Base-by-base conservation (phyloP, 1,140 invertebrate genomes). In the Rhyzopertha dominica region DNA sequence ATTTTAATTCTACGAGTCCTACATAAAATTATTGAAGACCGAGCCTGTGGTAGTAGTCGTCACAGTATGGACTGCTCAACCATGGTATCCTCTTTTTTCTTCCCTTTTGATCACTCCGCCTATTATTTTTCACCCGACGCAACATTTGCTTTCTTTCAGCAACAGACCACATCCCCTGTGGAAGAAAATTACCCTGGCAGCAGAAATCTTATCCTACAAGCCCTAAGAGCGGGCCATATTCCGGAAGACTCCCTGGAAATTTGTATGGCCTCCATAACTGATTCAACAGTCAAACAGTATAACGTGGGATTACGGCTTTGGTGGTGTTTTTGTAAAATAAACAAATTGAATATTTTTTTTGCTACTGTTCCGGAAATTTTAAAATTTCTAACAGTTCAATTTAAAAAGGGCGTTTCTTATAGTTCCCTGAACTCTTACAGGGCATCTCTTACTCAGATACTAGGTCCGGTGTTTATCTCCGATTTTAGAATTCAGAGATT, bases 401-500 rank as follows among this genome's bases (percentile, higher is more conserved):
- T 51, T 38, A 36, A 47, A 5, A 48, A 48, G n/a, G 44, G 39
- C 5, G 32, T 24, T 7, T 43, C 42, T 5, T 16, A 43, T 23
- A n/a, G 18, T 2, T 24, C 38, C 9, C 12, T 48, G 29, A 48
- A 43, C 19, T 48, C 41, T 17, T 43, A 25, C 22, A 32, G 30
- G 14, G 13, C 46, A 20, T 30, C 28, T 4, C 9, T 43, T 7
- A 10, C 46, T 13, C 29, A 43, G 28, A 43, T 48, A 16, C 4
- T 18, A 10, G 24, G 20, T 12, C 32, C 29, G 5, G 19, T 28
- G 4, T 9, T 43, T 7, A 9, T 8, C 13, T 7, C 18, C 3
- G 47, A 44, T 44, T 44, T 44, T 16, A 34, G 39, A 28, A 16
- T 48, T 12, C 32, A 43, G 28, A 35, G 47, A 18, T 44, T 49